phyloP scores from a whole-genome alignment of 1,140 invertebrate species.

The Anoplolepis gracilipes region DNA sequence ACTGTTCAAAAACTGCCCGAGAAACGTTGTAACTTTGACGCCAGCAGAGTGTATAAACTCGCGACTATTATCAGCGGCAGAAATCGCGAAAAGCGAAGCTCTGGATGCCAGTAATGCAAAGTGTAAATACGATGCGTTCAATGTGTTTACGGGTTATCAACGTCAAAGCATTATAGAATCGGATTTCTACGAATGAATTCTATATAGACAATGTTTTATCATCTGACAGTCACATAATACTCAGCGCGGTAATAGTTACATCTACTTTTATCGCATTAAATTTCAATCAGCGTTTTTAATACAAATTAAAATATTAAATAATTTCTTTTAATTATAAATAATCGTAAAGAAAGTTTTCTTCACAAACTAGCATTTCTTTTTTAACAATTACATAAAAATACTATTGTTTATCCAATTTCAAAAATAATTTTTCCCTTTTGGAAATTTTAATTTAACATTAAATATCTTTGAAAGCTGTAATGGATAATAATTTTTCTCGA shows the following conservation, averaged over 20 bases:
- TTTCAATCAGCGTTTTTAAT: background rate
- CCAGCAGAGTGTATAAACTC: constrained; percentile 52
- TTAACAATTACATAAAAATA: background rate
- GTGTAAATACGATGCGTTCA: constrained; percentile 28
- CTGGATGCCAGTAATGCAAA: constrained; percentile 34
- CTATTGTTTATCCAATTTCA: background rate
- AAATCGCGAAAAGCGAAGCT: constrained; percentile 13
- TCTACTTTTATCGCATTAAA: constrained; percentile 1
- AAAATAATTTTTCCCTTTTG: background rate
- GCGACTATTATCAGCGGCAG: constrained; percentile 42
- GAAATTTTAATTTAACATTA: background rate
- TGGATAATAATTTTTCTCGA: background rate
- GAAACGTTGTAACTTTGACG: constrained; percentile 52
- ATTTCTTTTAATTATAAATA: background rate
- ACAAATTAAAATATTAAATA: background rate
- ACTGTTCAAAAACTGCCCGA: constrained; percentile 37
- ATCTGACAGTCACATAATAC: background rate
- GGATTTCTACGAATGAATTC: constrained; percentile 10
- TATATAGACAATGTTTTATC: background rate
- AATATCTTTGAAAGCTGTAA: background rate
- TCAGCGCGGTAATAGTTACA: too few relatives aligned
- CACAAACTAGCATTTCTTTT: background rate
- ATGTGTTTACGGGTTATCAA: constrained; percentile 29
- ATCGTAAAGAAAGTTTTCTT: background rate
- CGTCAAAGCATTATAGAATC: constrained; percentile 13